Conservation (phyloP, 2,113 vertebrate genomes). For the Capreolus pygargus region DNA sequence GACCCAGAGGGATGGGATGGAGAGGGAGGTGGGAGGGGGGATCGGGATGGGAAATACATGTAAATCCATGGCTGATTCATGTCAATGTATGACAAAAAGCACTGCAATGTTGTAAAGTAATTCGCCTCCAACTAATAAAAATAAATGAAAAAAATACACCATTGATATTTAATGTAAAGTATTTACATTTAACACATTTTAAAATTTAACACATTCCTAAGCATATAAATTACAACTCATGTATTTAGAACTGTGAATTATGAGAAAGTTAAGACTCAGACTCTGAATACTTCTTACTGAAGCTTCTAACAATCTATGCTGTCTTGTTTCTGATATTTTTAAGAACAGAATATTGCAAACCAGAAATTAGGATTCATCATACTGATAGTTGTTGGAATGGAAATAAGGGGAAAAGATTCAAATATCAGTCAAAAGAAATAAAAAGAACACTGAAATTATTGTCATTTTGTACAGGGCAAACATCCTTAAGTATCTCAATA, state of each 20-base stretch:
- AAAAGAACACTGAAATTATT: background rate
- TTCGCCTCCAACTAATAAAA: too few species aligned
- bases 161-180: background rate
- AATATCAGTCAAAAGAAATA: background rate
- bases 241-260: background rate
- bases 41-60: too few species aligned
- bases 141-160: background rate
- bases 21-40: too few species aligned
- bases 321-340: background rate
- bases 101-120: too few species aligned
- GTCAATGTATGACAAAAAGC: too few species aligned
- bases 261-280: background rate
- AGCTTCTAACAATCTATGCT: background rate
- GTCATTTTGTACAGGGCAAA: background rate
- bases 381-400: background rate
- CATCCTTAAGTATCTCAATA: background rate
- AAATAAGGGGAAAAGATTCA: background rate
- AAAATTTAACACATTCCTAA: background rate
- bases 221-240: background rate
- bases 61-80: too few species aligned
- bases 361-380: background rate
- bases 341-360: background rate
- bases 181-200: background rate
- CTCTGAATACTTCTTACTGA: background rate
- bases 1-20: too few species aligned